Conservation (phyloP, 2,797 vertebrate species). For the Avahi laniger region DNA sequence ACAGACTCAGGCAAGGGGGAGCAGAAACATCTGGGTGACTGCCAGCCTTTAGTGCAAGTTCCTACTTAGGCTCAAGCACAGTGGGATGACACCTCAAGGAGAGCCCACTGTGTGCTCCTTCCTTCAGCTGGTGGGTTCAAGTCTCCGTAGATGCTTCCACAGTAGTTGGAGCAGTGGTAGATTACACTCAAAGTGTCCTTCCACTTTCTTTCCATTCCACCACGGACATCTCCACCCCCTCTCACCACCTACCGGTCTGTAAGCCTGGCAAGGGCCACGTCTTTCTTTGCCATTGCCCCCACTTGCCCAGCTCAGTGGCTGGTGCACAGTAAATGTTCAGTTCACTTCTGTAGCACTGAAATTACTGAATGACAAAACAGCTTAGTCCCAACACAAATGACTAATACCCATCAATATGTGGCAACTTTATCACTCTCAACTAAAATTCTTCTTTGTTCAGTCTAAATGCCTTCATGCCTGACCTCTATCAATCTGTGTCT, state of each 20-base stretch:
- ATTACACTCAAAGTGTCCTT: no score
- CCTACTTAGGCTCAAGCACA: not conserved
- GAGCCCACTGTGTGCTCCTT: accelerated
- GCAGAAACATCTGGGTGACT: accelerated
- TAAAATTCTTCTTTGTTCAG: not conserved
- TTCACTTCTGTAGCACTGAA: not conserved
- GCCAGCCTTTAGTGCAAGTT: not conserved
- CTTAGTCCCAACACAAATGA: not conserved
- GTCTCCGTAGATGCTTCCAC: accelerated
- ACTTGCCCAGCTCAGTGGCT: not conserved
- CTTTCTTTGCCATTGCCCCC: not conserved
- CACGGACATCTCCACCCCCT: not conserved
- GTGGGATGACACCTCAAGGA: accelerated
- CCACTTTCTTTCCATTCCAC: not conserved
- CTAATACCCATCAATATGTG: accelerated
- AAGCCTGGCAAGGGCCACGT: no score
- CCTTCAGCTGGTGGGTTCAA: not conserved
- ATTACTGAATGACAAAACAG: not conserved
- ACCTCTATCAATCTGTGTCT: not conserved
- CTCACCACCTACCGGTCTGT: not conserved
- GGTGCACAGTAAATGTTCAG: not conserved
- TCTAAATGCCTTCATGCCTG: not conserved
- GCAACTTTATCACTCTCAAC: not conserved
- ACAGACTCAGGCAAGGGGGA: not conserved
- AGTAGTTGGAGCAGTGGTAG: no score